Percentiles rank a stretch among this genome's conserved stretches.
phyloP scores from a whole-genome alignment of 2,888 invertebrate species.

The Muschampia plurimacula region DNA sequence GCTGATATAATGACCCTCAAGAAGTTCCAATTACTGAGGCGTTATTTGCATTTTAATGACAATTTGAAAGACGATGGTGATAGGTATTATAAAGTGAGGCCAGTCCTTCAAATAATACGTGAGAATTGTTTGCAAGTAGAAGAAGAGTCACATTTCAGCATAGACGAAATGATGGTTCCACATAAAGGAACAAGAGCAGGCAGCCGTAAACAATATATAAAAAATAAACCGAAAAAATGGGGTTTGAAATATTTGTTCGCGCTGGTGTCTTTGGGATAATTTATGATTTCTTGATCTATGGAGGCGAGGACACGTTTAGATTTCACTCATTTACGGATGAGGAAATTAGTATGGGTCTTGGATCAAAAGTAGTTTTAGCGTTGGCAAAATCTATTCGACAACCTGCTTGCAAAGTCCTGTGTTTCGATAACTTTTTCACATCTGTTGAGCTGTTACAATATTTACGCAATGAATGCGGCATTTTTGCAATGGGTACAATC shows the following conservation, averaged over 20 bases:
- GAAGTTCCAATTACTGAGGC: neutral
- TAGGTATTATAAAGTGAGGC: neutral
- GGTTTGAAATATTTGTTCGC: neutral
- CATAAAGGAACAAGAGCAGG: conserved; percentile 3
- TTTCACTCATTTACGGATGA: conserved; percentile 41
- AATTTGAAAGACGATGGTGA: neutral
- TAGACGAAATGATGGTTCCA: neutral
- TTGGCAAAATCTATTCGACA: neutral
- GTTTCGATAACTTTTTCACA: neutral
- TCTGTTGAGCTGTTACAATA: neutral
- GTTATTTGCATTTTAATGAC: neutral
- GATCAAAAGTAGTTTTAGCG: neutral
- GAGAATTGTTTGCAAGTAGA: neutral
- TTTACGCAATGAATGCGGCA: neutral
- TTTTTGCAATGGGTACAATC: neutral
- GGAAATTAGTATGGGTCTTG: neutral
- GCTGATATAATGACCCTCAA: neutral
- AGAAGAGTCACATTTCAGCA: neutral
- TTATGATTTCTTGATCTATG: conserved; percentile 1
- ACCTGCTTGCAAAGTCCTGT: neutral
- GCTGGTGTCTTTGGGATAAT: neutral
- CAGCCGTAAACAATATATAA: neutral
- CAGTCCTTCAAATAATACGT: neutral
- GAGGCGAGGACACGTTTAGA: neutral
- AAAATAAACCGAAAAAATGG: neutral